Evolutionary conservation across 2,888 invertebrate species (phyloP).

Genomic region (Unio delphinus): DNA sequence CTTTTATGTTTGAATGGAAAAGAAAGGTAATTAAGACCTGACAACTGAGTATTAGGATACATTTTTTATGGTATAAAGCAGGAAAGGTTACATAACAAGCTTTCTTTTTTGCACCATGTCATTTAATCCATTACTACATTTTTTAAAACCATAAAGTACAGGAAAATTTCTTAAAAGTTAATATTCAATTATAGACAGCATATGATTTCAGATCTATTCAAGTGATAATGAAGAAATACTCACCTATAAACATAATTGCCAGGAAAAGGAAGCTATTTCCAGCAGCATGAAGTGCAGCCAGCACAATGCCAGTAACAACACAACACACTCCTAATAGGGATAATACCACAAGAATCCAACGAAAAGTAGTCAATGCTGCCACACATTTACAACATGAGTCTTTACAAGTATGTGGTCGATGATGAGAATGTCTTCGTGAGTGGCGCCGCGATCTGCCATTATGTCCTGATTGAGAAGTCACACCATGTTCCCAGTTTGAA

Average conservation of each 20-base stretch:
- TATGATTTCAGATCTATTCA: too few relatives aligned
- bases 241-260: slow-evolving; percentile 70
- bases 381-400: slow-evolving; percentile 63
- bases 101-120: too few relatives aligned
- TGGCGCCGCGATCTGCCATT: slow-evolving; percentile 36
- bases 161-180: too few relatives aligned
- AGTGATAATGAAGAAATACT: slow-evolving; percentile 32
- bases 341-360: slow-evolving; percentile 67
- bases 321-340: slow-evolving; percentile 67
- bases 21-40: too few relatives aligned
- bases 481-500: slow-evolving; percentile 37
- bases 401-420: slow-evolving; percentile 46
- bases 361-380: slow-evolving; percentile 63
- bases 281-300: slow-evolving; percentile 65
- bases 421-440: slow-evolving; percentile 36
- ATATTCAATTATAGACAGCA: too few relatives aligned
- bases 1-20: too few relatives aligned
- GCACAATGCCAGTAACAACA: slow-evolving; percentile 67
- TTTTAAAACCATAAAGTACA: too few relatives aligned
- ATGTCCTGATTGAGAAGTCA: slow-evolving; percentile 19
- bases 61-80: too few relatives aligned
- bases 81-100: too few relatives aligned
- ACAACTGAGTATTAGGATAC: too few relatives aligned
- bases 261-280: slow-evolving; percentile 66
- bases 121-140: too few relatives aligned